phyloP scores from a whole-genome alignment of 2,113 vertebrate genomes.

The Otus sunia region DNA sequence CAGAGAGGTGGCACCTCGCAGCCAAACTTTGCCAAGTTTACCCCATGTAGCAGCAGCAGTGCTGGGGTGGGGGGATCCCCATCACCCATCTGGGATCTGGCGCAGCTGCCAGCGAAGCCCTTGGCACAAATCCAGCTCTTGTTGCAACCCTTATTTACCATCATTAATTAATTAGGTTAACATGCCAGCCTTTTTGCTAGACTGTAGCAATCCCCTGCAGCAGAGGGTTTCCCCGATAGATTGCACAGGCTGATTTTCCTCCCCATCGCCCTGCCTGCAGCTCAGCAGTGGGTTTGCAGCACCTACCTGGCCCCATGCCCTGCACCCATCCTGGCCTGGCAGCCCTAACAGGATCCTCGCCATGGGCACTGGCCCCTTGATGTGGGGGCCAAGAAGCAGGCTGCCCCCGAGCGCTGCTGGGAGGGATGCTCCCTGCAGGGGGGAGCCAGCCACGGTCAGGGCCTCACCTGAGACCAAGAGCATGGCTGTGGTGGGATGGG shows the following conservation, averaged over 20 bases:
- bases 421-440: neutral
- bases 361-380: fast-evolving
- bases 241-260: neutral
- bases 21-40: neutral
- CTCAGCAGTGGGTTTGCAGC: fast-evolving
- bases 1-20: neutral
- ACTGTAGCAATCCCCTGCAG: neutral
- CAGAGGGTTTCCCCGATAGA: neutral
- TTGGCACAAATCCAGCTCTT: neutral
- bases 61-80: neutral
- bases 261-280: neutral
- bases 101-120: neutral
- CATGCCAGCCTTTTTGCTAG: neutral
- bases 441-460: neutral
- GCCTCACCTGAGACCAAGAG: neutral
- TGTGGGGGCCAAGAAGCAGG: neutral
- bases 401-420: fast-evolving
- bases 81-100: fast-evolving
- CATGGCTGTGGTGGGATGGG: neutral
- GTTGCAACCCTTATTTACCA: neutral
- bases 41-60: fast-evolving
- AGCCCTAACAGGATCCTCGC: neutral
- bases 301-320: fast-evolving
- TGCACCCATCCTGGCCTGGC: neutral
- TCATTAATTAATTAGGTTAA: neutral